Evolutionary conservation across 2,113 vertebrate species (phyloP).

Genomic region (Speoplatyrhinus poulsoni): DNA sequence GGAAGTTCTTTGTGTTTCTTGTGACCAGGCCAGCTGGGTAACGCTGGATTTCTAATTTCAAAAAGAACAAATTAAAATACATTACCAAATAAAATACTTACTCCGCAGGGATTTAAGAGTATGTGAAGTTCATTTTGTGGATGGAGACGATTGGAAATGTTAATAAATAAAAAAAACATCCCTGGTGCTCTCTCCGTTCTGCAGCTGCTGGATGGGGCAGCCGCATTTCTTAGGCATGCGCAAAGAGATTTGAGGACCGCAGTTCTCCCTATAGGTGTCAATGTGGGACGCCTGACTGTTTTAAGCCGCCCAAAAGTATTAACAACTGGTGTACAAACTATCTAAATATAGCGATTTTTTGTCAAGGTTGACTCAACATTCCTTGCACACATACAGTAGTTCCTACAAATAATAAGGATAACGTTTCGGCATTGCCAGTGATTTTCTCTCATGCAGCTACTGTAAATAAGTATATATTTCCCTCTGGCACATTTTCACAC

Average conservation of each 20-base stretch:
- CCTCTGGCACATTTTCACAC: no score
- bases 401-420: no score
- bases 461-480: no score
- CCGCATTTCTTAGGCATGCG: constrained; percentile 62
- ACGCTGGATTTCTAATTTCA: background rate
- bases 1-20: constrained; percentile 66
- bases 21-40: constrained; percentile 61
- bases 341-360: no score
- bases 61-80: background rate
- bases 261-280: constrained; percentile 31
- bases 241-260: constrained; percentile 26
- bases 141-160: constrained; percentile 10
- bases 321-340: no score
- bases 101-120: constrained; percentile 47
- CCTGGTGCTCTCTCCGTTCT: constrained; percentile 39
- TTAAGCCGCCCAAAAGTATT: no score
- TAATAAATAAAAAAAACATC: constrained; percentile 31
- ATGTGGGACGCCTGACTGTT: constrained; percentile 39
- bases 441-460: no score
- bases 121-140: constrained; percentile 58
- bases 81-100: constrained; percentile 40
- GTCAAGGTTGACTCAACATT: no score
- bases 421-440: no score
- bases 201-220: constrained; percentile 68
- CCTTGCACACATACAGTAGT: no score